These are phyloP conservation scores for Gorsachius magnificus DNA, from an alignment of 2,797 vertebrate species.

Conservation along the genomic window DNA sequence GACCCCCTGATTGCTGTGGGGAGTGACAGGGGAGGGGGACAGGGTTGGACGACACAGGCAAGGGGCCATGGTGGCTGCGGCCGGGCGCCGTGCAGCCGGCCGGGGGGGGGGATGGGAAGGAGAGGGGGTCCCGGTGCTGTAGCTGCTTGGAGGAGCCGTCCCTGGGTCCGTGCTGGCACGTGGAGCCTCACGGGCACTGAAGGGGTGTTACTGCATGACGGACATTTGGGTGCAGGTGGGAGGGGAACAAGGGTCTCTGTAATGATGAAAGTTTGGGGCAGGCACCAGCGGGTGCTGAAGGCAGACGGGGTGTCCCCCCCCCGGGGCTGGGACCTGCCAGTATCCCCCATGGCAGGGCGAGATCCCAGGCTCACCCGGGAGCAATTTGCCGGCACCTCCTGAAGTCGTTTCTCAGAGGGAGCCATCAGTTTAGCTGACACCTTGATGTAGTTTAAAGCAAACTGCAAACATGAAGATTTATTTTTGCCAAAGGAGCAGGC, in stretches of 20 bases:
- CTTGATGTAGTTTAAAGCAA: slow-evolving; percentile 55
- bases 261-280: neutral
- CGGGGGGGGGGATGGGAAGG: fast-evolving
- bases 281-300: neutral
- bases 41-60: fast-evolving
- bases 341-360: fast-evolving
- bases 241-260: neutral
- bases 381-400: neutral
- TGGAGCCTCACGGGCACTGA: fast-evolving
- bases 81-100: neutral
- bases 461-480: slow-evolving; percentile 53
- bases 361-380: neutral
- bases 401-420: slow-evolving; percentile 19
- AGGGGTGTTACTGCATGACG: neutral
- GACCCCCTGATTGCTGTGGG: neutral
- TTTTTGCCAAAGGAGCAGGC: neutral
- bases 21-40: neutral
- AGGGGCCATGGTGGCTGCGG: fast-evolving
- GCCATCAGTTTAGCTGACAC: slow-evolving; percentile 38
- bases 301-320: fast-evolving
- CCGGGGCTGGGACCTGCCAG: fast-evolving
- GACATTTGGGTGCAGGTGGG: neutral
- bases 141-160: neutral
- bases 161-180: fast-evolving
- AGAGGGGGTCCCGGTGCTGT: neutral